Evolutionary conservation across 1,140 invertebrate genomes (phyloP).

Genomic region (Aradophagus sp.): DNA sequence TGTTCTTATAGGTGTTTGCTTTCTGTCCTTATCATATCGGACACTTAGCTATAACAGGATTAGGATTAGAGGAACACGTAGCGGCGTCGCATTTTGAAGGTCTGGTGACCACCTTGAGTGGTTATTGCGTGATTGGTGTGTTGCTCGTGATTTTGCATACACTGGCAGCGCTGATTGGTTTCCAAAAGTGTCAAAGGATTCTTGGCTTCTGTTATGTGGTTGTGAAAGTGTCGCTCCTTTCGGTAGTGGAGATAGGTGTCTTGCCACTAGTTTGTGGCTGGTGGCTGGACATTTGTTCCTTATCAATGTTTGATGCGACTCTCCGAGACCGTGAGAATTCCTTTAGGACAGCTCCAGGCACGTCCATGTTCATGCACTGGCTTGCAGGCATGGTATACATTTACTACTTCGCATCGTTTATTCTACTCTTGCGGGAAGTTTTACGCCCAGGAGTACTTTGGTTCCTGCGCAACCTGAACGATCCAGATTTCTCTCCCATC

Average conservation of each 20-base stretch:
- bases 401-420: slow-evolving; percentile 99
- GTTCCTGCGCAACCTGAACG: slow-evolving; percentile 98
- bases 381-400: slow-evolving; percentile 99
- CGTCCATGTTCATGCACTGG: slow-evolving; percentile 99
- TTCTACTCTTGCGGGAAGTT: slow-evolving; percentile 93
- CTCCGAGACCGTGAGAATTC: slow-evolving; percentile 90
- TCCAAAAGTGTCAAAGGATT: slow-evolving; percentile 88
- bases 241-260: slow-evolving; percentile 96
- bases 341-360: slow-evolving; percentile 92
- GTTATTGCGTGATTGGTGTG: slow-evolving; percentile 93
- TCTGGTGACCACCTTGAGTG: slow-evolving; percentile 91
- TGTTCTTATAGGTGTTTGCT: slow-evolving; percentile 81
- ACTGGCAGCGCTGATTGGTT: slow-evolving; percentile 82
- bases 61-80: slow-evolving; percentile 85
- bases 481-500: slow-evolving; percentile 99
- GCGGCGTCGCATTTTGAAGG: slow-evolving; percentile 92
- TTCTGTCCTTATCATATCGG: slow-evolving; percentile 98
- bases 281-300: slow-evolving; percentile 99
- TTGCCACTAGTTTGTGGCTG: slow-evolving; percentile 97
- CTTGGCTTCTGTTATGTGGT: slow-evolving; percentile 97
- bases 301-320: slow-evolving; percentile 95
- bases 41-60: slow-evolving; percentile 84
- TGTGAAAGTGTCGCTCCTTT: slow-evolving; percentile 94
- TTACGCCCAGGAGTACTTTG: slow-evolving; percentile 96
- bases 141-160: slow-evolving; percentile 89